Base-by-base conservation (phyloP, 2,888 invertebrate species). In the Mylabris sibirica region DNA sequence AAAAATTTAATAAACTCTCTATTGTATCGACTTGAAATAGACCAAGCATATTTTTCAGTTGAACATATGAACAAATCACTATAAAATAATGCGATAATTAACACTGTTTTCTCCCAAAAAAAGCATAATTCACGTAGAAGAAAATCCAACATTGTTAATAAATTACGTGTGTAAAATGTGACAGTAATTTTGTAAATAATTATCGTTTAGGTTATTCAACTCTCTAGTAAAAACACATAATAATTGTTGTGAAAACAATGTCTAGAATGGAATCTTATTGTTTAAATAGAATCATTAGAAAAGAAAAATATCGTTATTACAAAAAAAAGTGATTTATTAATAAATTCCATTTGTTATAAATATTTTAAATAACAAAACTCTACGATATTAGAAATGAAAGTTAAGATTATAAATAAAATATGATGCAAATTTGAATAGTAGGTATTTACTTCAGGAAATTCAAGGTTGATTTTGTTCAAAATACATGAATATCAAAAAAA, bases 181-280 rank as follows among this genome's bases (percentile, higher is more conserved):
- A 44, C 44, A 44, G n/a, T n/a, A 44, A 44, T 44, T 44, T 44
- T 6, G 44, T 44, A 44, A 30, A 44, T 44, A 44, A 44, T 44
- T 44, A 44, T 44, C 44, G 17, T 44, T 30, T 44, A 44, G 44
- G 44, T 44, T 44, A 44, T 44, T 44, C 44, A 44, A 44, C 44
- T 44, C 17, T 44, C 17, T 44, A 44, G 44, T 44, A 44, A 44
- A 44, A 44, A 44, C 44, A 44, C 44, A 44, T n/a, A 44, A 44
- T n/a, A 44, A 44, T 44, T 44, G 44, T 44, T 44, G 44, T 44
- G 44, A 44, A 44, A 44, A 44, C 44, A 44, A 44, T n/a, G n/a
- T 44, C 44, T n/a, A 44, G 44, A 44, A 44, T 44, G 44, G 44
- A 44, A 44, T 44, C 44, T 44, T 17, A 44, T 44, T 44, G 44